Base-by-base conservation (phyloP, 1,140 invertebrate species). In the Drosophila novamexicana region DNA sequence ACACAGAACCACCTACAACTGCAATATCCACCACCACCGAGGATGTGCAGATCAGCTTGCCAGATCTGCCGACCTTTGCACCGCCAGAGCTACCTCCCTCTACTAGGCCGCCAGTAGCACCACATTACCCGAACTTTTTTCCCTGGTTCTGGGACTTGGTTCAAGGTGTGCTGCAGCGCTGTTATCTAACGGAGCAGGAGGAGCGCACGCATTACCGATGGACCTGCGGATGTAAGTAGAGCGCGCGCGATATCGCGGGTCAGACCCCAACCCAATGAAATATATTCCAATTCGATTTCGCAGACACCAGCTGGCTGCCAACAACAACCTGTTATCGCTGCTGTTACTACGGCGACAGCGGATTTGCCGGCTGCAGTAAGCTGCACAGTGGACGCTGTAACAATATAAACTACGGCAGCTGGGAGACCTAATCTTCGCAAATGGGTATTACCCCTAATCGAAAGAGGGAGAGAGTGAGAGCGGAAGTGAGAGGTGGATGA, bases 291-390 rank as follows among this genome's bases (percentile, higher is more conserved):
- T 74, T 61, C 7, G 9, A 39, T 62, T 56, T 53, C 8, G 0
- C 66, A 90, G 88, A 12, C 10, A 22, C 6, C 18, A 44, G 65
- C 34, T 77, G 67, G 66, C 7, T 0, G 7, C 3, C 36, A 1
- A 2, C 7, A 0, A 36, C 45, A 2, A 69, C 7, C 45, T 91
- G 88, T 37, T 91, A 91, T 79, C 80, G 75, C 39, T 91, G 88
- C 40, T 91, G 88, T 44, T 70, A 63, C 32, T 84, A 73, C 6
- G 62, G 42, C 1, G 16, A 54, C 16, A 81, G 16, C 36, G 22
- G 22, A 14, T 69, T 82, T 29, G 81, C 78, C 7, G 83, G 80
- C 29, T 91, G 88, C 78, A 73, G 14, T 44, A 77, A 77, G 18
- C 53, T 81, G 29, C 57, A 91, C 37, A 47, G 32, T 29, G 65